Evolutionary conservation across 2,113 vertebrate species (phyloP), one percentile per base, ranked within the genome.

Genomic region (Thoracochromis brauschi): DNA sequence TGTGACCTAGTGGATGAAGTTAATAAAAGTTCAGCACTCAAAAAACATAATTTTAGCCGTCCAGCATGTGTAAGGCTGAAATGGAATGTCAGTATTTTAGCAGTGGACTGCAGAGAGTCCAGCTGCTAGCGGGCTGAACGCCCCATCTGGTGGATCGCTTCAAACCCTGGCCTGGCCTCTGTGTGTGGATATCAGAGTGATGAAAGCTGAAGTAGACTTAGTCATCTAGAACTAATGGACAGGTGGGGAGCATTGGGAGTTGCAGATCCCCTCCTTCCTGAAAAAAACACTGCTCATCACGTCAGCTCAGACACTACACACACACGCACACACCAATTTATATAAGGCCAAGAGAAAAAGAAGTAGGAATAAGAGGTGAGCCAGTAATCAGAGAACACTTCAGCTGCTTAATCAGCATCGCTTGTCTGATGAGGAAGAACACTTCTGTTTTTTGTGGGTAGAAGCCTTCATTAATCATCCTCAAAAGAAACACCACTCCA

Each of bases 391-490:
- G 93, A 92, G 86, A 87, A 83, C 90, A 91, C 92, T 95, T 94
- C 83, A 95, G 91, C 85, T 85, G 86, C 85, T 93, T 95, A 95
- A 95, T 96, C 95, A 95, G 92, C 88, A 90, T 93, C 26, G 82
- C 94, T 94, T 95, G 94, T 94, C 93, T 96, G 95, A 96, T 96
- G 95, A 95, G 91, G 88, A 95, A 90, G 92, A 95, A 88, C 91
- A 84, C 91, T 94, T 93, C 57, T 93, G 85, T 13, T 92, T 93
- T 95, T 94, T 91, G 88, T 90, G 89, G 89, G 88, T 86, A 94
- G 88, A 58, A 88, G 88, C 86, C 90, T 94, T 95, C 95, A 95
- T 96, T 95, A 96, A 96, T 96, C 95, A 96, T 93, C 85, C 87
- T 93, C 93, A 87, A 90, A 92, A 93, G 90, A 95, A 91, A 95